A percentile compares a stretch with the other conserved stretches of the same genome.
These are phyloP conservation scores for Dicrostonyx torquatus DNA, from an alignment of 2,797 vertebrate genomes.

Conservation along the genomic window DNA sequence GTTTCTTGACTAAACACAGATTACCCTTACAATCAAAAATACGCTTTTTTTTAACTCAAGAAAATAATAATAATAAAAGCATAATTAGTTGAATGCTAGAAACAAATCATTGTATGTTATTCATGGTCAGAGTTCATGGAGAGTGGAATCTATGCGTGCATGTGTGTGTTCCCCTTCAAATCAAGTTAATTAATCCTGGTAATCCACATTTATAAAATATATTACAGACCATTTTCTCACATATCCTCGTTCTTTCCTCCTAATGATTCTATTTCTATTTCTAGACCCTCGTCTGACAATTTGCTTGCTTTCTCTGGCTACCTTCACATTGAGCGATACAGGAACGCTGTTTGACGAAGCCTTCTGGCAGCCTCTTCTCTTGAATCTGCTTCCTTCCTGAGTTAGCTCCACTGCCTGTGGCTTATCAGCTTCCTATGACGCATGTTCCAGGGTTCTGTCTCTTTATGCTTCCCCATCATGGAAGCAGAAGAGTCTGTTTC, in stretches of 20 bases:
- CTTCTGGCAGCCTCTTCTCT: background rate
- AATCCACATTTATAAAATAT: constrained; percentile 37
- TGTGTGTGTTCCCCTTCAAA: background rate
- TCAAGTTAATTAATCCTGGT: constrained; percentile 14
- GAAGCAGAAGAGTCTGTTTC: background rate
- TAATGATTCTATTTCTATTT: constrained; percentile 38
- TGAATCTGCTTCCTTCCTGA: background rate
- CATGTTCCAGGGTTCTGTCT: background rate
- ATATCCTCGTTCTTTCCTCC: background rate
- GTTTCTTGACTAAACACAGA: background rate
- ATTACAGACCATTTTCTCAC: background rate
- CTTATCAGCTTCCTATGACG: background rate
- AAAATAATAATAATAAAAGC: background rate
- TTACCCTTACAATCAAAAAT: constrained; percentile 21
- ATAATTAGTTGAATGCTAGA: background rate
- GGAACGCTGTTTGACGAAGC: background rate
- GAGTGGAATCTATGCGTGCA: background rate
- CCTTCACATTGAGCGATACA: background rate
- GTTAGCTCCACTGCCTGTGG: background rate
- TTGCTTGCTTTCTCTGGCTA: background rate
- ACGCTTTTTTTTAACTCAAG: background rate
- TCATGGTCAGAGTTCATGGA: background rate
- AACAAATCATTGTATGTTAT: background rate
- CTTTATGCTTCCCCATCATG: background rate
- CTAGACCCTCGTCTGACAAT: background rate